Evolutionary conservation across 2,797 vertebrate species (phyloP).

Genomic region (Brotula barbata): DNA sequence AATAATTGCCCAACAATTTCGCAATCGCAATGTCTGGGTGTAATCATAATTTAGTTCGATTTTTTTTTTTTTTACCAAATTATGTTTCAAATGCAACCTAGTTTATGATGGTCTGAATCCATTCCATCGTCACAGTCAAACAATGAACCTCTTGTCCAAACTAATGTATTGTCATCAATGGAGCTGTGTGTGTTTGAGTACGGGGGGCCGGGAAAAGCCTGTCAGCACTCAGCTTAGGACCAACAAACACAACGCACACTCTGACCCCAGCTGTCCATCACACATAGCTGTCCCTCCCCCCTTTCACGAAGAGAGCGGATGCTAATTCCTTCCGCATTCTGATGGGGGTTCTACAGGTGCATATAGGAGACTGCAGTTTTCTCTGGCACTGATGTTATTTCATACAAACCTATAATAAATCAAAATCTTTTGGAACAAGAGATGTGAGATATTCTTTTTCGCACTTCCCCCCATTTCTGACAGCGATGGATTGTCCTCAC

Average conservation of each 20-base stretch:
- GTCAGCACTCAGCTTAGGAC: constrained; percentile 83
- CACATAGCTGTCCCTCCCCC: no score
- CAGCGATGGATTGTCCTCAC: constrained; percentile 64
- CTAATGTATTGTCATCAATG: constrained; percentile 27
- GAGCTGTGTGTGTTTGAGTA: constrained; percentile 31
- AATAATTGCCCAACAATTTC: no score
- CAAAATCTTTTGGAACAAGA: constrained; percentile 67
- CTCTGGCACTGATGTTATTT: constrained; percentile 48
- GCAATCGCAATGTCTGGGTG: no score
- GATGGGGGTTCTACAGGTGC: constrained; percentile 43
- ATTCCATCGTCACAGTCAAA: background rate
- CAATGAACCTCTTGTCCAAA: constrained; percentile 1
- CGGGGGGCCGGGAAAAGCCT: constrained; percentile 55
- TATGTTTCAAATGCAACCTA: no score
- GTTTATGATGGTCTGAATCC: no score
- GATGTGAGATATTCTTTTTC: constrained; percentile 75
- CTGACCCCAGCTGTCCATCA: constrained; percentile 84
- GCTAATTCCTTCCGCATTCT: constrained; percentile 3
- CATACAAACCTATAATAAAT: constrained; percentile 69
- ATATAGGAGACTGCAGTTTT: constrained; percentile 7
- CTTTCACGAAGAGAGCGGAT: no score
- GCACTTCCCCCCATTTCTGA: constrained; percentile 58
- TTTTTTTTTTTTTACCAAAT: no score
- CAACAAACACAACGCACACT: constrained; percentile 78
- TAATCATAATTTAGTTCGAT: no score